Evolutionary conservation across 2,888 invertebrate species (phyloP), one percentile per base, ranked within the genome.

Genomic region (Onthophagus sagittarius): DNA sequence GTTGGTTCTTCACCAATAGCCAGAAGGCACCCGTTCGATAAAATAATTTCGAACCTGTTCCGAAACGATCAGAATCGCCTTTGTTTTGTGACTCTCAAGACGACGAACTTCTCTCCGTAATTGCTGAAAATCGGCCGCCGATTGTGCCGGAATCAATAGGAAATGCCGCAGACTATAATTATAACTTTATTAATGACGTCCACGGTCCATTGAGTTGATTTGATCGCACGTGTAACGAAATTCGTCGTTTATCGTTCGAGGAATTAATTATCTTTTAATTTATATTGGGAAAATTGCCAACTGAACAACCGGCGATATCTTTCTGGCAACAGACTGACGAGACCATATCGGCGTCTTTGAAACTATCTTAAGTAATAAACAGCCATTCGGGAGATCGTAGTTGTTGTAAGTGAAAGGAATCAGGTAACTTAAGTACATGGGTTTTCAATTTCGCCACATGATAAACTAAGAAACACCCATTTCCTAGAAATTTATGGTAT

Each of bases 221-320:
- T 62, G 72, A 72, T 62, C 62, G 69, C 32, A 32, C 62, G 31
- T 62, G 69, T 69, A 62, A 62, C 62, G 62, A 67, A 72, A 72
- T 69, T 72, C 69, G 67, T 69, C 67, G 67, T 72, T 72, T 72
- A 72, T 72, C 72, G 72, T 72, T 72, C 72, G 69, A 62, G 67
- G 72, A 72, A 72, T 72, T 72, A 72, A 72, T 72, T 72, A 69
- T 62, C 62, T 53, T 39, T 69, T 72, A 72, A 72, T 72, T 72
- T 72, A 72, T 72, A 72, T 69, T 62, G 69, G 69, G 72, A 69
- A 67, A 67, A 67, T 67, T 67, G 67, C 31, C 67, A n/a, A 15
- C 31, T 11, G 39, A 9, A 53, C 39, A 23, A 23, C 23, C 23
- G 23, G 3, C 39, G 39, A 53, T 53, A 53, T 53, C 39, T 53